A percentile compares a stretch with the other conserved stretches of the same genome.
phyloP scores from a whole-genome alignment of 2,797 vertebrate genomes.

The Siniperca scherzeri region DNA sequence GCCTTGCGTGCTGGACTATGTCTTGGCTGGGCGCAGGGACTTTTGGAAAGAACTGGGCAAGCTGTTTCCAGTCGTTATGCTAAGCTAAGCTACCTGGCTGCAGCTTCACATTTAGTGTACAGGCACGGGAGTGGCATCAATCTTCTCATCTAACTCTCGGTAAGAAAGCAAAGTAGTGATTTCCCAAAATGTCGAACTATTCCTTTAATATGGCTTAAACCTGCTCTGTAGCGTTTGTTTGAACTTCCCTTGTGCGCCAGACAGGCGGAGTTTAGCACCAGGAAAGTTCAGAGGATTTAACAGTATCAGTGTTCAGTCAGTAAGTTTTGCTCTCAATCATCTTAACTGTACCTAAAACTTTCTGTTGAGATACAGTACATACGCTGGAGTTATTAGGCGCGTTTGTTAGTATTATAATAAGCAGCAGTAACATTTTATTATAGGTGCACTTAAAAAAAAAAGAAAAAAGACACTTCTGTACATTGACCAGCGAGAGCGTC shows the following conservation, averaged over 20 bases:
- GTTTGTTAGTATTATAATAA: slow-evolving; percentile 63
- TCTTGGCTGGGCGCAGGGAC: too few relatives aligned
- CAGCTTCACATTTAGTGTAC: background rate
- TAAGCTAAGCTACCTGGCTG: slow-evolving; percentile 21
- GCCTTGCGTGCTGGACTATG: too few relatives aligned
- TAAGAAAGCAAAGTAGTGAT: background rate
- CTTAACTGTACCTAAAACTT: background rate
- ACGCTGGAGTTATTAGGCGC: slow-evolving; percentile 39
- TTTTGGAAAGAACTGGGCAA: background rate
- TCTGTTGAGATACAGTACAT: slow-evolving; percentile 23
- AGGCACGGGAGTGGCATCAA: background rate
- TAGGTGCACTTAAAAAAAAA: slow-evolving; percentile 45
- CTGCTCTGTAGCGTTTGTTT: slow-evolving; percentile 1
- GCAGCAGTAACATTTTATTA: slow-evolving; percentile 63
- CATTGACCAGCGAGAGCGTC: slow-evolving; percentile 50
- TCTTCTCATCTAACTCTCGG: background rate
- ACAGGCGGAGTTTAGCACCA: slow-evolving; percentile 32
- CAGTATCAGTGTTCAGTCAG: background rate
- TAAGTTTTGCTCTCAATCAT: background rate
- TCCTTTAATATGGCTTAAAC: too few relatives aligned
- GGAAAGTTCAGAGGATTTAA: background rate
- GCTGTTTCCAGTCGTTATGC: slow-evolving; percentile 4
- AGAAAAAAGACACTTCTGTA: slow-evolving; percentile 42
- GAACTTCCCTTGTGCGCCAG: background rate
- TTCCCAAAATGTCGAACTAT: background rate